Evolutionary conservation across 2,888 invertebrate species (phyloP).

Genomic region (Zonitis immaculata): DNA sequence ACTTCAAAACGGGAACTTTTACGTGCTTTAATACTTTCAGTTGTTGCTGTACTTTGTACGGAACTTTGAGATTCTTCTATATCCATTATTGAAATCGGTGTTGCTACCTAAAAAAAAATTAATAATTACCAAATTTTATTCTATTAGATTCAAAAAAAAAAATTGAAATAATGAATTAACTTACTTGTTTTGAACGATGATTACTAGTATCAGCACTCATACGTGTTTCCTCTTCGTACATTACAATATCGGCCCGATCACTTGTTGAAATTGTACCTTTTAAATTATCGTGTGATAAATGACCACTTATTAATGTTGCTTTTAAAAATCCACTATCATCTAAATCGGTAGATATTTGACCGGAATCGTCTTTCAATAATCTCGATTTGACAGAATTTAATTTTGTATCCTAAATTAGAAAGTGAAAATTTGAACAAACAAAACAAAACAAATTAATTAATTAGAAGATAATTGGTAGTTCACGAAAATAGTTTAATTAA

Average conservation of each 20-base stretch:
- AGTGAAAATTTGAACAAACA: not conserved
- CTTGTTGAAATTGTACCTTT: not conserved
- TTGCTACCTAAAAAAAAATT: conserved; percentile 32
- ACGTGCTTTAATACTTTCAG: conserved; percentile 54
- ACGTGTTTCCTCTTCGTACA: conserved; percentile 70
- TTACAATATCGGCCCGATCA: conserved; percentile 45
- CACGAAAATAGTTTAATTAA: too few species aligned
- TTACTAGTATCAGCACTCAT: conserved; percentile 64
- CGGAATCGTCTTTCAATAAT: not conserved
- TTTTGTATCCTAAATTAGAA: not conserved
- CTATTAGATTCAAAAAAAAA: too few species aligned
- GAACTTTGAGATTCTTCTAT: conserved; percentile 78
- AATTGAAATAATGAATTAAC: not conserved
- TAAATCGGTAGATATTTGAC: not conserved
- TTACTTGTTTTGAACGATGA: conserved; percentile 42
- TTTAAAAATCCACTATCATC: not conserved
- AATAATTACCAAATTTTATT: conserved; percentile 41
- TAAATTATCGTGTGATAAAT: not conserved
- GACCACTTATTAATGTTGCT: not conserved
- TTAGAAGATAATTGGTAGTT: too few species aligned
- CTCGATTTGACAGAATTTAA: not conserved
- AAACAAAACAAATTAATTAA: not conserved
- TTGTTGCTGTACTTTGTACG: conserved; percentile 68
- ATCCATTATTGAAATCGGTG: conserved; percentile 29
- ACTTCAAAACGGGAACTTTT: conserved; percentile 39